phyloP scores from a whole-genome alignment of 2,888 invertebrate genomes.

The Adelphocoris suturalis region DNA sequence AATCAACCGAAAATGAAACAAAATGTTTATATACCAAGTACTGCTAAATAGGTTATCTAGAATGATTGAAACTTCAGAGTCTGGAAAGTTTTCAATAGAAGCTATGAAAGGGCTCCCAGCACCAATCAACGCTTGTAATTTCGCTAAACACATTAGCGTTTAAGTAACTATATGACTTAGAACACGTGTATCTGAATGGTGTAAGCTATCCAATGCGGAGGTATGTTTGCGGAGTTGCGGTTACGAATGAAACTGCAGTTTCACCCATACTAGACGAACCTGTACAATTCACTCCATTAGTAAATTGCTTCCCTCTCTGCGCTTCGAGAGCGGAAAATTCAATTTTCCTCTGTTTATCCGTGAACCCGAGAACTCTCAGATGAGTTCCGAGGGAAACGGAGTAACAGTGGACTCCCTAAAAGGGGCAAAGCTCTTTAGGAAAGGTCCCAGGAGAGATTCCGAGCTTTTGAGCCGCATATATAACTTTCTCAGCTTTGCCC shows the following conservation, averaged over 20 bases:
- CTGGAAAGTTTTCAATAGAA: no score
- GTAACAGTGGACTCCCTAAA: neutral
- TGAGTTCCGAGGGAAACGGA: neutral
- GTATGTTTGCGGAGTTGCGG: neutral
- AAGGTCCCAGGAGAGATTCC: neutral
- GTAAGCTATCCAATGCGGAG: no score
- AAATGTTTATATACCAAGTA: no score
- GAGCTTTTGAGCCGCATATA: neutral
- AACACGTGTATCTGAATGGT: no score
- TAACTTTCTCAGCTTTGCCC: neutral
- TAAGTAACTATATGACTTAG: no score
- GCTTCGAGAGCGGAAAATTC: neutral
- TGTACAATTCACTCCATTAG: neutral
- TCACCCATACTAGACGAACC: neutral
- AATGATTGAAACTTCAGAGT: no score
- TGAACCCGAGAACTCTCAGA: neutral
- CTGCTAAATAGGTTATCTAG: no score
- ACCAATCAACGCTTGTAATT: no score
- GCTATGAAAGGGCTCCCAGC: no score
- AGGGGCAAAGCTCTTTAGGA: constrained; percentile 1
- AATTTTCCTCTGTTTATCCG: neutral
- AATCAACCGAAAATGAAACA: no score
- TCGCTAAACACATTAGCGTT: no score
- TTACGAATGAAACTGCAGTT: neutral
- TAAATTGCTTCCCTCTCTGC: neutral